A percentile compares a stretch with the other conserved stretches of the same genome.
Conservation (phyloP, 2,888 invertebrate species). For the Leuctra nigra region DNA sequence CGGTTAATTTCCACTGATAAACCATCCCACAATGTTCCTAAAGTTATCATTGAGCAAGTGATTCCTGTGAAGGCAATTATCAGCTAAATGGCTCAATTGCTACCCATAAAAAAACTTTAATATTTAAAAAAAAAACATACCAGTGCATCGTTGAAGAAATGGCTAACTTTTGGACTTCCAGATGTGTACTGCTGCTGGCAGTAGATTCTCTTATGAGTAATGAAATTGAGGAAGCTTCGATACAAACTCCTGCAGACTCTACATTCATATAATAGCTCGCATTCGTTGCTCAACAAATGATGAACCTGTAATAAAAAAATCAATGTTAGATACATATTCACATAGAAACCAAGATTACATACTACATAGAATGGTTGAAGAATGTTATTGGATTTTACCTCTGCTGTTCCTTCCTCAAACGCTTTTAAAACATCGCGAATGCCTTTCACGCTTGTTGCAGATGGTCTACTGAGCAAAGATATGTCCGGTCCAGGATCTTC, state of each 20-base stretch:
- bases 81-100: no score
- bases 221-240: constrained; percentile 78
- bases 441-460: constrained; percentile 14
- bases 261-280: constrained; percentile 86
- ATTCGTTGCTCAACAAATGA: constrained; percentile 69
- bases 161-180: constrained; percentile 19
- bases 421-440: constrained; percentile 4
- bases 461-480: constrained; percentile 12
- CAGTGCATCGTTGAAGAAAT: constrained; percentile 45
- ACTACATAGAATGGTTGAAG: background rate
- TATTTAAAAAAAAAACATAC: no score
- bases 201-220: constrained; percentile 82
- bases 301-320: constrained; percentile 53
- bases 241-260: constrained; percentile 80
- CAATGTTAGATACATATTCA: constrained; percentile 18
- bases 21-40: no score
- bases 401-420: constrained; percentile 27
- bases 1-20: no score
- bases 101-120: no score
- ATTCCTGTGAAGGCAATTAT: no score
- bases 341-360: constrained; percentile 8
- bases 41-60: no score
- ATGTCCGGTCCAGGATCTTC: constrained; percentile 4
- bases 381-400: constrained; percentile 25
- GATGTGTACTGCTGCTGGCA: constrained; percentile 54